Percentiles rank a stretch among this genome's conserved stretches.
Conservation (phyloP, 2,113 vertebrate genomes). For the Corydoras maculifer region DNA sequence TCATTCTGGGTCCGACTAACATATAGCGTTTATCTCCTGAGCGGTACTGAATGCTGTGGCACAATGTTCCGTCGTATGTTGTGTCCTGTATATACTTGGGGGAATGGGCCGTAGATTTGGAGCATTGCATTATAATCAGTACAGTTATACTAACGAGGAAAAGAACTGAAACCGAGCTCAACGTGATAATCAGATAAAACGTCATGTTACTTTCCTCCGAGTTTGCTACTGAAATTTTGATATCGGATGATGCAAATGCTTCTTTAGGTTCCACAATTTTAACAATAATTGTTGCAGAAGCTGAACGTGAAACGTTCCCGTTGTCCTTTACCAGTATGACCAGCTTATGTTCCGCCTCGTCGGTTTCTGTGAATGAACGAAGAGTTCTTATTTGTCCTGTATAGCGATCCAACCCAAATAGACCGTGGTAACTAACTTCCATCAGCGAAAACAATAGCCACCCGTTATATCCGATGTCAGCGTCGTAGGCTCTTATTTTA, state of each 20-base stretch:
- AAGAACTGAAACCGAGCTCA: constrained; percentile 38
- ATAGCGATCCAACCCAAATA: constrained; percentile 46
- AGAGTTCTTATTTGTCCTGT: constrained; percentile 49
- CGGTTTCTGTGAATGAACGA: constrained; percentile 44
- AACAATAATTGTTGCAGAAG: constrained; percentile 43
- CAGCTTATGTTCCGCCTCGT: constrained; percentile 45
- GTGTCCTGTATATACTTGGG: constrained; percentile 39
- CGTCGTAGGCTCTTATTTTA: constrained; percentile 49
- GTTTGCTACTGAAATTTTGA: neutral
- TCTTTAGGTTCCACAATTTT: constrained; percentile 43
- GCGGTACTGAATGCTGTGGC: constrained; percentile 46
- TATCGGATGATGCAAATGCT: constrained; percentile 33
- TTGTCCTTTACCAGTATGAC: constrained; percentile 50
- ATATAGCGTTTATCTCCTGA: constrained; percentile 47
- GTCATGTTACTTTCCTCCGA: constrained; percentile 27
- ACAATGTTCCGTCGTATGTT: constrained; percentile 45
- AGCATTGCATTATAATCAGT: constrained; percentile 42
- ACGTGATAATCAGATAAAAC: constrained; percentile 42
- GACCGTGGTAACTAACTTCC: constrained; percentile 44
- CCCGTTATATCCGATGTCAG: constrained; percentile 51
- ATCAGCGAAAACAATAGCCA: constrained; percentile 43
- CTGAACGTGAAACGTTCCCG: constrained; percentile 46
- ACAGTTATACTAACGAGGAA: constrained; percentile 44
- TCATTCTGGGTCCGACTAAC: constrained; percentile 47
- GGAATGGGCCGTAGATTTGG: constrained; percentile 30